phyloP scores from a whole-genome alignment of 2,797 vertebrate species.

The Monodelphis domestica region DNA sequence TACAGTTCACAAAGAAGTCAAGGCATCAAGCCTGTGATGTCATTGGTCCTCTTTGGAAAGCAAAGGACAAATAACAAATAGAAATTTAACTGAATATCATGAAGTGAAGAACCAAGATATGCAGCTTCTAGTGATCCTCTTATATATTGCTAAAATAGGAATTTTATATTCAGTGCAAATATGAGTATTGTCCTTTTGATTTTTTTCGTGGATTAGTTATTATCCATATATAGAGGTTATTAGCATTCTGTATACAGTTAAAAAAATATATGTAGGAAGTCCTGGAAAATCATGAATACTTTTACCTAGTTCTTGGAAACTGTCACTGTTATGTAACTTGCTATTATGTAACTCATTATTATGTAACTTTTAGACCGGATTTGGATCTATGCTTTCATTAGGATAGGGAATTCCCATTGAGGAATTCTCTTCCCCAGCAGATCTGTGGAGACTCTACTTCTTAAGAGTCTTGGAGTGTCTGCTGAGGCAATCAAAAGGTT shows the following conservation, averaged over 20 bases:
- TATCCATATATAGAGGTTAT: too few relatives aligned
- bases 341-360: background rate
- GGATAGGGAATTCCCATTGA: background rate
- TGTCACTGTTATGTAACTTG: background rate
- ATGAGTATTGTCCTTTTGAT: conserved; percentile 14
- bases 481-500: background rate
- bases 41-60: too few relatives aligned
- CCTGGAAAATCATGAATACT: background rate
- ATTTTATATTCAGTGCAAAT: conserved; percentile 29
- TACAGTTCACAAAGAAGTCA: too few relatives aligned
- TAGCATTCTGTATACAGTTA: background rate
- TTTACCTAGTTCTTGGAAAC: background rate
- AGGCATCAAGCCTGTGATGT: too few relatives aligned
- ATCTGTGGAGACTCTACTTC: background rate
- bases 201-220: background rate
- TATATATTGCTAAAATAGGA: background rate
- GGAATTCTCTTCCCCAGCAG: background rate
- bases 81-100: background rate
- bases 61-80: too few relatives aligned
- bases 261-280: conserved; percentile 11
- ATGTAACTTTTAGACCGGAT: background rate
- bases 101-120: too few relatives aligned
- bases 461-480: background rate
- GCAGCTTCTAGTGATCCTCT: background rate
- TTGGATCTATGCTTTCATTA: background rate